Conservation (phyloP, 1,140 invertebrate genomes). For the Leptopilina boulardi region DNA sequence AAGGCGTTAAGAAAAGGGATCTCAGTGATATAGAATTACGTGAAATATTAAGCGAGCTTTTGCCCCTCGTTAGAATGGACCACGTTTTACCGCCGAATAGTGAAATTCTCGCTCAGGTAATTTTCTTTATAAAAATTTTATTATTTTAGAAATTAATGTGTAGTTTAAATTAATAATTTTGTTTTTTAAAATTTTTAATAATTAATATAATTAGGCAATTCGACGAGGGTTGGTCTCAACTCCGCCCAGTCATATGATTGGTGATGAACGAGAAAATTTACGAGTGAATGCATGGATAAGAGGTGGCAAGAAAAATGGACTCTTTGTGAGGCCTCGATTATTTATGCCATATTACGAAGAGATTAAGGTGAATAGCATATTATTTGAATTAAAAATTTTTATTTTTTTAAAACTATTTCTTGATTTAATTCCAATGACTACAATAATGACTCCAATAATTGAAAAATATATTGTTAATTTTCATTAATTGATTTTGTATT, state of each 20-base stretch:
- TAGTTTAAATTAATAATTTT: too few relatives aligned
- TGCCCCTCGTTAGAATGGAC: slow-evolving; percentile 90
- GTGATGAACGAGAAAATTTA: slow-evolving; percentile 82
- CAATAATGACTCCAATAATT: too few relatives aligned
- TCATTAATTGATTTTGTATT: neutral
- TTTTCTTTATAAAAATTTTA: too few relatives aligned
- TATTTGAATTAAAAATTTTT: slow-evolving; percentile 34
- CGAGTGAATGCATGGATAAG: slow-evolving; percentile 92
- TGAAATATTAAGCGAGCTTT: slow-evolving; percentile 89
- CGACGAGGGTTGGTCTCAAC: slow-evolving; percentile 90
- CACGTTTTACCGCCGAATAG: slow-evolving; percentile 92
- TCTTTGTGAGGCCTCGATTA: slow-evolving; percentile 90
- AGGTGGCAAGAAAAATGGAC: slow-evolving; percentile 85
- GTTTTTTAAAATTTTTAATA: too few relatives aligned
- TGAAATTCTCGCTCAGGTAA: slow-evolving; percentile 84
- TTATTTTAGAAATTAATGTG: too few relatives aligned
- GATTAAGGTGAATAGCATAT: slow-evolving; percentile 82
- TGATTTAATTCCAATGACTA: neutral
- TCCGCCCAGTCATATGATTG: slow-evolving; percentile 92
- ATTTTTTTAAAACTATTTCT: slow-evolving; percentile 31
- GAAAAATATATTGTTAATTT: neutral
- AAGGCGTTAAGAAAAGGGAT: slow-evolving; percentile 90
- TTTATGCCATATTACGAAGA: slow-evolving; percentile 97
- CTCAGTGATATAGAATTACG: slow-evolving; percentile 91
- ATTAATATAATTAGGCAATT: slow-evolving; percentile 78